Evolutionary conservation across 2,888 invertebrate species (phyloP).

Genomic region (Leuctra nigra): DNA sequence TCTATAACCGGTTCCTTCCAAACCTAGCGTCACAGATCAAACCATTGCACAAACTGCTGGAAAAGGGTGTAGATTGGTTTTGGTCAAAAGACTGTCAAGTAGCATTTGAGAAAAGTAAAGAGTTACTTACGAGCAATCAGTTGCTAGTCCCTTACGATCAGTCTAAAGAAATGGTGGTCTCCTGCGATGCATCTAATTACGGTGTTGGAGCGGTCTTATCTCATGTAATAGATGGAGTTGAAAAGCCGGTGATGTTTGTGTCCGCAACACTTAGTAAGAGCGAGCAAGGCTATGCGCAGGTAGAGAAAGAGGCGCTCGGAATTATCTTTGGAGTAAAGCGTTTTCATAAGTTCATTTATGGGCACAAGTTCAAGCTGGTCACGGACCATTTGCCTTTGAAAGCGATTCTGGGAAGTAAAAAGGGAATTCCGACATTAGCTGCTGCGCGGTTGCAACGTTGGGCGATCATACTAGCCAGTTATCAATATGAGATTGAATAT

Average conservation of each 20-base stretch:
- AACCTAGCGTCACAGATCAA: slow-evolving; percentile 15
- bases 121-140: neutral
- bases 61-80: slow-evolving; percentile 7
- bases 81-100: neutral
- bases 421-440: slow-evolving; percentile 29
- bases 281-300: slow-evolving; percentile 18
- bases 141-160: slow-evolving; percentile 24
- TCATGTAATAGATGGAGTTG: slow-evolving; percentile 11
- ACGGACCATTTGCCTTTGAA: slow-evolving; percentile 29
- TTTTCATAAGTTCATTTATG: slow-evolving; percentile 32
- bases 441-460: slow-evolving; percentile 30
- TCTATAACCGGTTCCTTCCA: slow-evolving; percentile 20
- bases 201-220: slow-evolving; percentile 27
- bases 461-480: slow-evolving; percentile 29
- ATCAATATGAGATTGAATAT: slow-evolving; percentile 28
- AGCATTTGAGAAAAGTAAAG: slow-evolving; percentile 12
- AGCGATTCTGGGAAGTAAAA: slow-evolving; percentile 29
- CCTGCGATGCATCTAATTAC: slow-evolving; percentile 25
- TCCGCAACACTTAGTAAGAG: slow-evolving; percentile 13
- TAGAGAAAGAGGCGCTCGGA: slow-evolving; percentile 16
- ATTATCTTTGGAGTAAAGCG: slow-evolving; percentile 22
- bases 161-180: slow-evolving; percentile 18
- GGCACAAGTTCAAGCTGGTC: slow-evolving; percentile 27
- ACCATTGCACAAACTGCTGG: slow-evolving; percentile 7
- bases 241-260: slow-evolving; percentile 16